Percentiles rank a stretch among this genome's conserved stretches.
Conservation (phyloP, 1,140 invertebrate species). For the Chironomus tepperi region DNA sequence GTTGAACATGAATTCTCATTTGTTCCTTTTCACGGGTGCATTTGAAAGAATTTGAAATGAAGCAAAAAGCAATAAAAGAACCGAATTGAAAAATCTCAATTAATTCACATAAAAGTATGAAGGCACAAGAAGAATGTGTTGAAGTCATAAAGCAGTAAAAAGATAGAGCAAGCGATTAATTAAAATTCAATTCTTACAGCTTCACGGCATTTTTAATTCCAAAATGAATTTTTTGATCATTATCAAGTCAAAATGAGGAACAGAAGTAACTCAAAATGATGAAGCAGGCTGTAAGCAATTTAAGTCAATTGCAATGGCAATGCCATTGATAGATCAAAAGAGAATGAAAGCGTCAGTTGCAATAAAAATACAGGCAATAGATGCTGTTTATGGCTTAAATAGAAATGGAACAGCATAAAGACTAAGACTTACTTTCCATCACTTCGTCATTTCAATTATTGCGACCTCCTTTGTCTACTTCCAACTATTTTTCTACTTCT, state of each 20-base stretch:
- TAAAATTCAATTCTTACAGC: not conserved
- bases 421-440: not conserved
- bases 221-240: no score
- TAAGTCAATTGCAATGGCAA: not conserved
- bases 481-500: not conserved
- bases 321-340: not conserved
- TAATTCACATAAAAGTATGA: not conserved
- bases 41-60: no score
- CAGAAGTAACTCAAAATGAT: no score
- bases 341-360: not conserved
- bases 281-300: not conserved
- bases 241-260: no score
- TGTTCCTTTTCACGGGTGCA: no score
- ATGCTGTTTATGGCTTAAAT: not conserved
- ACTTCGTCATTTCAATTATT: not conserved
- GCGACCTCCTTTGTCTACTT: not conserved
- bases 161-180: not conserved
- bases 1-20: no score
- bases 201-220: not conserved
- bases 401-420: not conserved
- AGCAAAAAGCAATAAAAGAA: not conserved
- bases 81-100: not conserved
- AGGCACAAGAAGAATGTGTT: not conserved
- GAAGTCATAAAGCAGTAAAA: not conserved
- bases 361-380: not conserved